Conservation (phyloP, 2,888 invertebrate species). For the Scaptomyza parva region DNA sequence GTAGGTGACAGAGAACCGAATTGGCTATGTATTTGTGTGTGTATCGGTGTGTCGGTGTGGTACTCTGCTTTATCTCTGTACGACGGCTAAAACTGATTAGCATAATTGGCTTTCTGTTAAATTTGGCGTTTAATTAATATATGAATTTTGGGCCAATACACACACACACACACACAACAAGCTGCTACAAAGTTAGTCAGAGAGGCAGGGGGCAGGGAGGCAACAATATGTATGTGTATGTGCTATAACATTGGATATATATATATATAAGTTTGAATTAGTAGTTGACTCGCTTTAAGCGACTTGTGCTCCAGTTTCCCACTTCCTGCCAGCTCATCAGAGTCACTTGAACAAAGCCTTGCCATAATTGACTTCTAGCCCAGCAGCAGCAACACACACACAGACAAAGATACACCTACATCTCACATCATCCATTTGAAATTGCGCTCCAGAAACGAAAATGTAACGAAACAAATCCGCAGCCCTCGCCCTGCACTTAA, state of each 20-base stretch:
- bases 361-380: slow-evolving; percentile 72
- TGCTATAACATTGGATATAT: neutral
- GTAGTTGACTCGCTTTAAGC: slow-evolving; percentile 46
- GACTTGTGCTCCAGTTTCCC: slow-evolving; percentile 58
- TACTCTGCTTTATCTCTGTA: slow-evolving; percentile 45
- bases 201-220: too few species aligned
- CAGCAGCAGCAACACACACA: slow-evolving; percentile 25
- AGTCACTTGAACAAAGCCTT: slow-evolving; percentile 70
- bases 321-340: slow-evolving; percentile 55
- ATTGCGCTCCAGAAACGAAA: slow-evolving; percentile 57
- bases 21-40: slow-evolving; percentile 6
- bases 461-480: slow-evolving; percentile 53
- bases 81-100: slow-evolving; percentile 60
- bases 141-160: slow-evolving; percentile 46
- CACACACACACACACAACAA: too few species aligned
- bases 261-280: slow-evolving; percentile 11
- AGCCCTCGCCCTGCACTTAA: slow-evolving; percentile 73
- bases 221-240: slow-evolving; percentile 5
- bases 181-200: slow-evolving; percentile 7
- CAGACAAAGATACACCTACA: slow-evolving; percentile 20
- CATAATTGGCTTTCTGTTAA: slow-evolving; percentile 78
- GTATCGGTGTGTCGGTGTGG: slow-evolving; percentile 15
- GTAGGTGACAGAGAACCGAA: slow-evolving; percentile 3
- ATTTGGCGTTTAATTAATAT: slow-evolving; percentile 79
- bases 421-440: slow-evolving; percentile 20